Conservation (phyloP, 2,888 invertebrate species). For the Leptinotarsa rubiginosa region DNA sequence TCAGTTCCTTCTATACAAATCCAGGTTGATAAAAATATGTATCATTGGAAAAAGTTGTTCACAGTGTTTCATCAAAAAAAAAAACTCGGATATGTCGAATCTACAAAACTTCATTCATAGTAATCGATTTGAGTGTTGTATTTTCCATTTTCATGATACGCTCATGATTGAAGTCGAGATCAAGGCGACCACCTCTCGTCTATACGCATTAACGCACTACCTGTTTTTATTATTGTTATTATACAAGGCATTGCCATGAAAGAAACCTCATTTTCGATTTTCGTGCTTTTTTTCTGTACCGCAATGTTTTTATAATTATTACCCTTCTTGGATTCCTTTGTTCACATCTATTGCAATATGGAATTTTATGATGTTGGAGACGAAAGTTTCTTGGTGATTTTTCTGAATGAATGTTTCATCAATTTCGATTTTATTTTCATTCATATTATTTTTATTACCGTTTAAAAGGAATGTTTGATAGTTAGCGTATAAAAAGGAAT, state of each 20-base stretch:
- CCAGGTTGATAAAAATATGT: too few relatives aligned
- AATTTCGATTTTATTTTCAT: too few relatives aligned
- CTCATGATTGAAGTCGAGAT: not conserved
- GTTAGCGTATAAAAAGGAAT: too few relatives aligned
- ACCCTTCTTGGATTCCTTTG: not conserved
- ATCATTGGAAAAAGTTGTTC: too few relatives aligned
- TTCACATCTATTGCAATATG: not conserved
- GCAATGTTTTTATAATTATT: slow-evolving; percentile 17
- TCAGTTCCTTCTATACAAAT: too few relatives aligned
- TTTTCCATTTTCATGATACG: not conserved
- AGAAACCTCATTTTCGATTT: slow-evolving; percentile 18
- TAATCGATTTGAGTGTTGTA: not conserved
- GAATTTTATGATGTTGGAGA: not conserved
- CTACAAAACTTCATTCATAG: too few relatives aligned
- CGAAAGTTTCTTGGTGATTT: not conserved
- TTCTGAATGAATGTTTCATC: too few relatives aligned
- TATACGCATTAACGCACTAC: slow-evolving; percentile 16
- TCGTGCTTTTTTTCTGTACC: not conserved
- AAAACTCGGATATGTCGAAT: too few relatives aligned
- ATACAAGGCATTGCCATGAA: slow-evolving; percentile 18
- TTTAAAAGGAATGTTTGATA: too few relatives aligned
- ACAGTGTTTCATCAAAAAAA: too few relatives aligned
- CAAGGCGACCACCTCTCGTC: not conserved
- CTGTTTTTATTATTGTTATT: slow-evolving; percentile 21
- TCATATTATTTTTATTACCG: too few relatives aligned